A percentile compares a stretch with the other conserved stretches of the same genome.
phyloP scores from a whole-genome alignment of 2,113 vertebrate genomes.

The Hypocryptadius cinnamomeus region DNA sequence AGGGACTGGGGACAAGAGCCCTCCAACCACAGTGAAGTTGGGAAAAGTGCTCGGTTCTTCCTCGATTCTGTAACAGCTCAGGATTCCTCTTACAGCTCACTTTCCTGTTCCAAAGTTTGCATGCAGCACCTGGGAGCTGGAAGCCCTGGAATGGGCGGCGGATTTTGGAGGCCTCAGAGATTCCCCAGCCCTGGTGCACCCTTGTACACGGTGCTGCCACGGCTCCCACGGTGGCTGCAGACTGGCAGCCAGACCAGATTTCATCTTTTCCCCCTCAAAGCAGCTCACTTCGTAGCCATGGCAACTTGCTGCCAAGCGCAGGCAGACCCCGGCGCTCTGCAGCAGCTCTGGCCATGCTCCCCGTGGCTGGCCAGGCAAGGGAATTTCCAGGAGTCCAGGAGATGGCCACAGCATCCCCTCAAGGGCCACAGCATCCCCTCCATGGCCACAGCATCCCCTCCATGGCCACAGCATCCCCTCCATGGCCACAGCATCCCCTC shows the following conservation, averaged over 20 bases:
- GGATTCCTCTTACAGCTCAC: neutral
- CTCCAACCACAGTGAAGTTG: neutral
- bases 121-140: neutral
- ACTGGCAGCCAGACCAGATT: slow-evolving; percentile 40
- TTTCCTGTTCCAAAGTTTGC: neutral
- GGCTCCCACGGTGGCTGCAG: neutral
- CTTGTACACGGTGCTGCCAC: neutral
- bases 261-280: slow-evolving; percentile 5
- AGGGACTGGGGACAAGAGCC: neutral
- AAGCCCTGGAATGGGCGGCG: neutral
- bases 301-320: slow-evolving; percentile 44
- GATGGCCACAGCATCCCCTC: neutral
- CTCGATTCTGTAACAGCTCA: neutral
- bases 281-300: slow-evolving; percentile 65
- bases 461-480: no score
- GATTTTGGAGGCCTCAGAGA: neutral
- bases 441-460: no score
- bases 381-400: neutral
- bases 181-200: neutral
- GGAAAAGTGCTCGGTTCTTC: neutral
- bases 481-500: no score
- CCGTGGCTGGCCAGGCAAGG: neutral
- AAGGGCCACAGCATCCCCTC: rapidly evolving
- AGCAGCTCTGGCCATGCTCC: neutral
- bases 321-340: neutral